Base-by-base conservation (phyloP, 2,888 invertebrate species). In the Thymelicus sylvestris region DNA sequence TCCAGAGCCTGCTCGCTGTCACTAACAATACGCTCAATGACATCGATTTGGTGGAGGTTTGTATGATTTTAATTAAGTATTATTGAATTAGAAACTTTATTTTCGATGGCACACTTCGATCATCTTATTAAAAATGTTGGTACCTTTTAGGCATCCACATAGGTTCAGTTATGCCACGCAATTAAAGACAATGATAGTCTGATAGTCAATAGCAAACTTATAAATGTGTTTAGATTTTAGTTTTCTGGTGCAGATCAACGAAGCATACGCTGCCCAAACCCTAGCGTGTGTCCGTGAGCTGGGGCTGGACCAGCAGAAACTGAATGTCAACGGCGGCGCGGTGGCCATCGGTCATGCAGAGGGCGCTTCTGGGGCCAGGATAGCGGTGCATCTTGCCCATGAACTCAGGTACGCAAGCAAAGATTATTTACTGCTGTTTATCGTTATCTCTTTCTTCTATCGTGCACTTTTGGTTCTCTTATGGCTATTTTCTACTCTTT, bases 341-440 rank as follows among this genome's bases (percentile, higher is more conserved):
- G 98, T 99, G 84, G 98, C 99, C 38, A 84, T 99, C 68, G 99
- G 99, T n/a, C 98, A 99, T 94, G 99, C 99, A 6, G 94, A 99
- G 52, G 99, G 95, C n/a, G 98, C 99, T n/a, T 98, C 98, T 65
- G 99, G 99, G 3, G 95, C 97, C 15, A 95, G 99, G 84, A 99
- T 99, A 83, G 98, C 97, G 0, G 96, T 96, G 4, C 98, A 99
- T 86, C 93, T 99, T 39, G 96, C 97, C 48, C 97, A 99, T 85
- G 98, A 99, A 92, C 94, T 99, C 79, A 96, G 95, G 98, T 98
- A 66, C 61, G 7, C 7, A 47, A 62, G 24, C 19, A 52, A 50
- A n/a, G 31, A 50, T 6, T 8, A 41, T 41, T 31, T 5, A 31
- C 3, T 31, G 3, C 3, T 31, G 31, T 5, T 31, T 31, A 31